Evolutionary conservation across 2,888 invertebrate species (phyloP), one percentile per base, ranked within the genome.

Genomic region (Heterodera filipjevi): DNA sequence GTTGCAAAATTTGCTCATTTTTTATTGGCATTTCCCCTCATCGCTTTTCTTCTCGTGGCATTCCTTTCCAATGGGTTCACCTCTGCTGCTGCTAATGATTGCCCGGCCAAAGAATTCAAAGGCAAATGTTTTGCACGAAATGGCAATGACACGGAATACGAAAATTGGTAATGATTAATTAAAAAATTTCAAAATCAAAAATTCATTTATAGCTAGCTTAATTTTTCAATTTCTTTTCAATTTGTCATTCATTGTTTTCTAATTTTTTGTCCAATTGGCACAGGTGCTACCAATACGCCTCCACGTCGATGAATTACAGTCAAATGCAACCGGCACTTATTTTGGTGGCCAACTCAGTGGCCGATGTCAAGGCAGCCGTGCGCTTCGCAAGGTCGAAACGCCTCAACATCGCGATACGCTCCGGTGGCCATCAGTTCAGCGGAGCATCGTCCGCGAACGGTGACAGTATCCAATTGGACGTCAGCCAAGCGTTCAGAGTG

Each of bases 391-490:
- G 44, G 19, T 39, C 39, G 8, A 1, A 35, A 27, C 44, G 71
- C 19, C 27, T 71, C 33, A 71, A 71, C 33, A 33, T 71, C 46
- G 71, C 71, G 14, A 35, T 71, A 19, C 71, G 71, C 71, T 32
- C 44, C 8, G 71, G 71, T 16, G 71, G 71, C 44, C 71, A 71
- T 71, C 71, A 71, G 71, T 71, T 27, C 71, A 44, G 14, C 44
- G 71, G 71, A 12, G 27, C 46, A 2, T 71, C 71, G 46, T 71
- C 71, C 32, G 32, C 71, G 3, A 27, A 14, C 71, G 33, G 71
- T 2, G 35, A 71, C n/a, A 71, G 35, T 30, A 71, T 71, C 16
- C 71, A 71, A 14, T 71, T 71, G 71, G 71, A 71, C 71, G 6
- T 71, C 27, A 71, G 71, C 33, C 33, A 46, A n/a, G 71, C 71